phyloP scores from a whole-genome alignment of 2,888 invertebrate species.

The Trypoxylon attenuatum region DNA sequence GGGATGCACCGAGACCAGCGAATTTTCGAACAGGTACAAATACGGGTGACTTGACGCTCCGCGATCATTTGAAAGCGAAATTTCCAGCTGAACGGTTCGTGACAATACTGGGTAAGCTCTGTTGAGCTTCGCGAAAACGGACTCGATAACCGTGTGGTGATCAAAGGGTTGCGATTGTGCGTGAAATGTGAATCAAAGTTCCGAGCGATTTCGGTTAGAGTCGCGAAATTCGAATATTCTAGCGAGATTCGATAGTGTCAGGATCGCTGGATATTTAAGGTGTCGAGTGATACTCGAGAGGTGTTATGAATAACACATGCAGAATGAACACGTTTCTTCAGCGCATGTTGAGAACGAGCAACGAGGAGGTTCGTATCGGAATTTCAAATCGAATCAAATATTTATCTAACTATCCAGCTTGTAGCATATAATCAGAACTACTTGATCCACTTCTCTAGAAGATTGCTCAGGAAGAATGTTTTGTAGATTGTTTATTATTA shows the following conservation, averaged over 20 bases:
- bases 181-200: constrained; percentile 1
- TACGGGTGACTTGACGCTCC: neutral
- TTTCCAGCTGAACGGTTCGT: neutral
- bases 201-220: neutral
- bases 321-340: constrained; percentile 51
- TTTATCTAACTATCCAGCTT: too few relatives aligned
- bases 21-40: constrained; percentile 14
- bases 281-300: too few relatives aligned
- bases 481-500: neutral
- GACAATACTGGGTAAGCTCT: too few relatives aligned
- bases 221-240: too few relatives aligned
- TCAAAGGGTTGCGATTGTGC: neutral
- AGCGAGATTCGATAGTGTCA: too few relatives aligned
- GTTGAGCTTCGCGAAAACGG: too few relatives aligned
- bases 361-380: constrained; percentile 42
- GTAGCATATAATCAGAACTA: too few relatives aligned
- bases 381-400: too few relatives aligned
- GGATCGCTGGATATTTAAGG: too few relatives aligned
- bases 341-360: constrained; percentile 34
- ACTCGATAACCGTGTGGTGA: too few relatives aligned
- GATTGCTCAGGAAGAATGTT: too few relatives aligned
- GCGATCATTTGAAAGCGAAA: neutral
- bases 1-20: neutral
- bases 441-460: too few relatives aligned
- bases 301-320: constrained; percentile 19